Percentiles rank a stretch among this genome's conserved stretches.
Evolutionary conservation across 2,888 invertebrate species (phyloP).

Genomic region (Eurytoma adleriae): DNA sequence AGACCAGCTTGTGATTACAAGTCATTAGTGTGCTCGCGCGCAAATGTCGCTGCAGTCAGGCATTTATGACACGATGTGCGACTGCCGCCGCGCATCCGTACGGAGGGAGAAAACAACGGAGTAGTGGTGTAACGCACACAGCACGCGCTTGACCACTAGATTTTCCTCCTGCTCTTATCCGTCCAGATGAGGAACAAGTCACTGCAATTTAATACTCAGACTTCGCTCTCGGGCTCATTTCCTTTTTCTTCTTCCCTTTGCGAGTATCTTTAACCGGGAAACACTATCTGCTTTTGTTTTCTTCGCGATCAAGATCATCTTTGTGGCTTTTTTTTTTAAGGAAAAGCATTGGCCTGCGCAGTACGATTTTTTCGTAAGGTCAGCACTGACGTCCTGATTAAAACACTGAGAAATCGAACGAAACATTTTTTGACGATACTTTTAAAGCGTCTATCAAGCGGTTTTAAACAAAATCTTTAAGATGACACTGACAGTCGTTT

Average conservation of each 20-base stretch:
- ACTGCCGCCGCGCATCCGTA: background rate
- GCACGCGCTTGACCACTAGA: slow-evolving; percentile 5
- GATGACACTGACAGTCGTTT: no score
- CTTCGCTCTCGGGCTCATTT: background rate
- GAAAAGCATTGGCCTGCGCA: no score
- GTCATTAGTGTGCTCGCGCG: slow-evolving; percentile 66
- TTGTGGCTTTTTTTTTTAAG: no score
- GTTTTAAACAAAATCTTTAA: no score
- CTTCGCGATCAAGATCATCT: no score
- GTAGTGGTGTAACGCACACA: background rate
- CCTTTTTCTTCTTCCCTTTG: background rate
- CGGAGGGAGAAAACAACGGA: background rate
- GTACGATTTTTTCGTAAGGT: no score
- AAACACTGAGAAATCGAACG: no score
- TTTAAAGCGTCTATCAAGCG: no score
- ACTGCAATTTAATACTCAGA: background rate
- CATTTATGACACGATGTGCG: slow-evolving; percentile 2
- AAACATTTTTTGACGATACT: no score
- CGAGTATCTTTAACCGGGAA: no score
- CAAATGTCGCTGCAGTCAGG: slow-evolving; percentile 59
- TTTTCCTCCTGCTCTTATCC: background rate
- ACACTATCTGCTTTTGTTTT: no score
- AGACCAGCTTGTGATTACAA: slow-evolving; percentile 70
- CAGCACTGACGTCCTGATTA: no score
- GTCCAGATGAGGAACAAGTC: background rate